A percentile compares a stretch with the other conserved stretches of the same genome.
Evolutionary conservation across 2,888 invertebrate genomes (phyloP).

Genomic region (Bellardia bayeri): DNA sequence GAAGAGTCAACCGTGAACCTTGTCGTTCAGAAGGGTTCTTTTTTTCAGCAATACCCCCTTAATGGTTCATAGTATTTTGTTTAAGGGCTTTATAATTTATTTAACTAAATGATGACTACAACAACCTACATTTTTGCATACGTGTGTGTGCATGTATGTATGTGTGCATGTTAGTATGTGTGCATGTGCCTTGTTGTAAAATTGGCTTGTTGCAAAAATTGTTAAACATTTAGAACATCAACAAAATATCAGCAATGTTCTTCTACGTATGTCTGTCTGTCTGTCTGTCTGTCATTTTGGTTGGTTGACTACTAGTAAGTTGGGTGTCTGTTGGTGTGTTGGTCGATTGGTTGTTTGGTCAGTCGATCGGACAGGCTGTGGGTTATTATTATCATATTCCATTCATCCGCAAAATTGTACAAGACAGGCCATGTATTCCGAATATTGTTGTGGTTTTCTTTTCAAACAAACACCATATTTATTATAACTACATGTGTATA

Average conservation of each 20-base stretch:
- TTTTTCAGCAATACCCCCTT: not conserved
- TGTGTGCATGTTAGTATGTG: not conserved
- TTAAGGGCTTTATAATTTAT: conserved; percentile 57
- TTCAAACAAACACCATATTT: not conserved
- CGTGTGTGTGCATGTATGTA: not conserved
- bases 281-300: conserved; percentile 47
- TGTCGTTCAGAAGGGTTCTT: conserved; percentile 19
- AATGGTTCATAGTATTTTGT: conserved; percentile 50
- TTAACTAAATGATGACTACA: conserved; percentile 43
- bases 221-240: conserved; percentile 73
- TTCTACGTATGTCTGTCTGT: not conserved
- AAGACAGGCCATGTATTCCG: conserved; percentile 67
- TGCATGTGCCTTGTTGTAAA: conserved; percentile 59
- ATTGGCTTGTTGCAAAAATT: conserved; percentile 72
- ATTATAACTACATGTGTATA: not conserved
- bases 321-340: conserved; percentile 34
- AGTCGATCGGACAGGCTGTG: conserved; percentile 57
- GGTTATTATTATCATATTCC: conserved; percentile 73
- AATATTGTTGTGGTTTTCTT: conserved; percentile 64
- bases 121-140: not conserved
- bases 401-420: conserved; percentile 73
- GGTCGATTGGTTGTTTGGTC: conserved; percentile 27
- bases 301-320: conserved; percentile 32
- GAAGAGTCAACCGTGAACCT: conserved; percentile 57
- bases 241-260: conserved; percentile 64